These are phyloP conservation scores for Siphonodentalium dalli DNA, from an alignment of 2,888 invertebrate species.

Conservation along the genomic window DNA sequence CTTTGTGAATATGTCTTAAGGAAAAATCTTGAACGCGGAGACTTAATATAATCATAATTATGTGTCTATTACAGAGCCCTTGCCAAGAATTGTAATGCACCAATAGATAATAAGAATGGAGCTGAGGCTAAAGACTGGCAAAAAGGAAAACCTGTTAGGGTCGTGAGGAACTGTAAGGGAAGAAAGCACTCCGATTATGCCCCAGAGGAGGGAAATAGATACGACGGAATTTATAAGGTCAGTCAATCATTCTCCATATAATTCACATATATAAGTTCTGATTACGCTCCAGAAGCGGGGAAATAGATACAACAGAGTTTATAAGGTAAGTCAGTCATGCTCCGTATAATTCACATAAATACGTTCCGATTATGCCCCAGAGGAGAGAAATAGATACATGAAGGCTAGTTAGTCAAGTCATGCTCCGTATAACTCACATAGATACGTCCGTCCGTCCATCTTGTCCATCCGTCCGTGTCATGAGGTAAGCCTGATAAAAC, in stretches of 20 bases:
- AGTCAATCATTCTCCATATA: neutral
- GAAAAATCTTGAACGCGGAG: too few relatives aligned
- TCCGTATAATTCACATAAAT: neutral
- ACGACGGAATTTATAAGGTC: constrained; percentile 84
- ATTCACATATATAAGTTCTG: neutral
- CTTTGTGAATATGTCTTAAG: too few relatives aligned
- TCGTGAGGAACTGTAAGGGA: constrained; percentile 79
- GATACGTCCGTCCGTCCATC: too few relatives aligned
- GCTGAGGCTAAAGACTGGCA: constrained; percentile 78
- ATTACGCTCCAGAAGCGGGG: constrained; percentile 79
- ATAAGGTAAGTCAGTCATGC: constrained; percentile 69
- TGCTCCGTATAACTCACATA: neutral
- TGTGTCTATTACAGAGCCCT: constrained; percentile 70
- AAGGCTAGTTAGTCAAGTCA: constrained; percentile 77
- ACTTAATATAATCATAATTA: too few relatives aligned
- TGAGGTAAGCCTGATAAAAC: too few relatives aligned
- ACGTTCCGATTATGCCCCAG: constrained; percentile 72
- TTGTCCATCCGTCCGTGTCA: too few relatives aligned
- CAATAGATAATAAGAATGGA: constrained; percentile 71
- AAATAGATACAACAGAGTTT: constrained; percentile 81
- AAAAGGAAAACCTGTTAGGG: constrained; percentile 79
- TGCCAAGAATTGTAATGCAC: constrained; percentile 80
- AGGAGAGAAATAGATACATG: constrained; percentile 77
- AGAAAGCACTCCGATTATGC: constrained; percentile 80
- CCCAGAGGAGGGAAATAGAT: constrained; percentile 76